phyloP scores from a whole-genome alignment of 2,113 vertebrate species.

The Egretta garzetta region DNA sequence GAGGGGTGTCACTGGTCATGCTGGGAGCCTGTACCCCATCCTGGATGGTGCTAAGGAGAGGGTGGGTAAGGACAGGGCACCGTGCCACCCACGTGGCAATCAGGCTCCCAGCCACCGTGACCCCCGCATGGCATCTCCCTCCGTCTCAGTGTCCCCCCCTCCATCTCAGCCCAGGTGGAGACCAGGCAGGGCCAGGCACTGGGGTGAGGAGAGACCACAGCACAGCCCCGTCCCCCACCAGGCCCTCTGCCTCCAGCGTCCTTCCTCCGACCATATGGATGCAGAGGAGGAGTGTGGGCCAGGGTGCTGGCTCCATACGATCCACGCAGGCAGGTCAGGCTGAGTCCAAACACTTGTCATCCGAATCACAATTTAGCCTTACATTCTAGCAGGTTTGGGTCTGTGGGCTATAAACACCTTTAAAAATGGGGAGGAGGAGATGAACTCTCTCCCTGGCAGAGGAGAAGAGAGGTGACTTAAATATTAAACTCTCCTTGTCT shows the following conservation, averaged over 20 bases:
- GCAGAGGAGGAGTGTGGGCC: accelerated
- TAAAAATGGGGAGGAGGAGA: neutral
- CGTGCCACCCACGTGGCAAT: accelerated
- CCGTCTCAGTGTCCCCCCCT: neutral
- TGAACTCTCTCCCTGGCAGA: neutral
- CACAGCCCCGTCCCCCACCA: accelerated
- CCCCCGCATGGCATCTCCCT: accelerated
- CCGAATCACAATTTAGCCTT: neutral
- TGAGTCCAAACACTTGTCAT: neutral
- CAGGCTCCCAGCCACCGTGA: neutral
- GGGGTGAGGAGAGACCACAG: neutral
- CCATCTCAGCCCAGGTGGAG: neutral
- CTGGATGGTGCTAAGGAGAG: neutral
- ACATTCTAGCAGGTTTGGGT: neutral
- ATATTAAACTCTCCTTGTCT: neutral
- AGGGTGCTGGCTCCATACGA: accelerated
- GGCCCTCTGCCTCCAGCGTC: neutral
- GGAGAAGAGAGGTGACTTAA: neutral
- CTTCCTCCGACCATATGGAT: accelerated
- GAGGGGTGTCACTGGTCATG: neutral
- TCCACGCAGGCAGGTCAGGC: accelerated
- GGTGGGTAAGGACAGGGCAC: neutral
- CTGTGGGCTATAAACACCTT: neutral
- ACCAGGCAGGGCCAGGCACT: neutral
- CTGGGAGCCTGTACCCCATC: too few relatives aligned